phyloP scores from a whole-genome alignment of 2,113 vertebrate species.

The Melanerpes aurifrons region DNA sequence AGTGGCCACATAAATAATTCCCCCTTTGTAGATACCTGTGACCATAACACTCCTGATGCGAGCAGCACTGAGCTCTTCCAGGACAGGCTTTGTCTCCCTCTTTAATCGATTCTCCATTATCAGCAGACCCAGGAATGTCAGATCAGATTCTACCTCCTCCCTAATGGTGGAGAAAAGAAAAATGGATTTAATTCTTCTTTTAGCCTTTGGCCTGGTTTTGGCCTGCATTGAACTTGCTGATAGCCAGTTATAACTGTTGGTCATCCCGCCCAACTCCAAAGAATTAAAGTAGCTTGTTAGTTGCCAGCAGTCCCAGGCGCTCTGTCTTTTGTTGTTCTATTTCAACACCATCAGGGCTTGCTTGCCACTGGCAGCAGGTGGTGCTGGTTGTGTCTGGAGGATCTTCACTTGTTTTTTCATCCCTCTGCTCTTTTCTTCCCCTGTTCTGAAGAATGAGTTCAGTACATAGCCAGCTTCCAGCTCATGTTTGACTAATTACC shows the following conservation, averaged over 20 bases:
- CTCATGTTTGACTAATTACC: neutral
- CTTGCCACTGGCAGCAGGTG: neutral
- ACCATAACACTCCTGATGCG: slow-evolving; percentile 81
- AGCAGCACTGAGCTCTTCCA: slow-evolving; percentile 78
- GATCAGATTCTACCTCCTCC: slow-evolving; percentile 75
- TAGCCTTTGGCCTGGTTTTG: neutral
- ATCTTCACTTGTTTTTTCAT: neutral
- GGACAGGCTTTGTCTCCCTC: slow-evolving; percentile 74
- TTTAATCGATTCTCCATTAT: slow-evolving; percentile 83
- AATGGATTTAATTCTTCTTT: neutral
- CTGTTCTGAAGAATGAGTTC: neutral
- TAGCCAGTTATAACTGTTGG: neutral
- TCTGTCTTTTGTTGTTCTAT: neutral
- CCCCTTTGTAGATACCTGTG: slow-evolving; percentile 73
- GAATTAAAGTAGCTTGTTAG: neutral
- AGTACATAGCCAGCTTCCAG: neutral
- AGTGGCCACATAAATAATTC: neutral
- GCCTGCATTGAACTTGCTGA: neutral
- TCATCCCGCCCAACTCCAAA: neutral
- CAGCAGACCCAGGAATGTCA: slow-evolving; percentile 80
- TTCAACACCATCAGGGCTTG: neutral
- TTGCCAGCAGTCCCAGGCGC: neutral
- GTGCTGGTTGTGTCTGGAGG: neutral
- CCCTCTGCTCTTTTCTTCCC: neutral
- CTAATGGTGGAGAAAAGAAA: slow-evolving; percentile 42